Conservation (phyloP, 2,888 invertebrate genomes). For the Apodemia duryi region DNA sequence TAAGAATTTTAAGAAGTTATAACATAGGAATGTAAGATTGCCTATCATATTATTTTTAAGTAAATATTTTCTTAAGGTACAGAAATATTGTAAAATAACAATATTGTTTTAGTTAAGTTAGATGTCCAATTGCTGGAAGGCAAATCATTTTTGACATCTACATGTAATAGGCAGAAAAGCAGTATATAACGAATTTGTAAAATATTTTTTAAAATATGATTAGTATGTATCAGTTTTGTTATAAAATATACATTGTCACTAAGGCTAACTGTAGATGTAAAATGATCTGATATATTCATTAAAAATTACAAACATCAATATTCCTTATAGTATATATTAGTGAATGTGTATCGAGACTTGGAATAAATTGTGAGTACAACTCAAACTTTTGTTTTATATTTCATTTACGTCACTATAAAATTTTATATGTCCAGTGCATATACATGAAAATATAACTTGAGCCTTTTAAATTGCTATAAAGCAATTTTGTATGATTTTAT, state of each 20-base stretch:
- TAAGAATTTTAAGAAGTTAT: slow-evolving; percentile 18
- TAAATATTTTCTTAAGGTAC: neutral
- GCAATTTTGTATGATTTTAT: neutral
- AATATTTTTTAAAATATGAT: slow-evolving; percentile 3
- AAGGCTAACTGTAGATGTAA: slow-evolving; percentile 5
- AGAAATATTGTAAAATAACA: slow-evolving; percentile 7
- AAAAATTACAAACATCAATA: neutral
- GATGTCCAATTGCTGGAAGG: neutral
- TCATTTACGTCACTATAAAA: neutral
- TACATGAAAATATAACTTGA: neutral
- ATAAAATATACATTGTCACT: slow-evolving; percentile 8
- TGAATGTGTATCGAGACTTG: neutral
- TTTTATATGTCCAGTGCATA: neutral
- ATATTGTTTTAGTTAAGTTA: neutral
- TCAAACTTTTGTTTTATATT: neutral
- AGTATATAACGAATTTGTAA: neutral
- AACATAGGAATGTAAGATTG: slow-evolving; percentile 12
- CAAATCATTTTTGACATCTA: neutral
- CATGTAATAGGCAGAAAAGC: neutral
- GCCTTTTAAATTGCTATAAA: neutral
- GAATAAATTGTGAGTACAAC: slow-evolving; percentile 9
- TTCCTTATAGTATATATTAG: neutral
- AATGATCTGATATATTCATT: slow-evolving; percentile 11
- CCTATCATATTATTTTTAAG: slow-evolving; percentile 12
- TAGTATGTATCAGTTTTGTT: neutral